Conservation (phyloP, 2,888 invertebrate species). For the Cheilosia vernalis region DNA sequence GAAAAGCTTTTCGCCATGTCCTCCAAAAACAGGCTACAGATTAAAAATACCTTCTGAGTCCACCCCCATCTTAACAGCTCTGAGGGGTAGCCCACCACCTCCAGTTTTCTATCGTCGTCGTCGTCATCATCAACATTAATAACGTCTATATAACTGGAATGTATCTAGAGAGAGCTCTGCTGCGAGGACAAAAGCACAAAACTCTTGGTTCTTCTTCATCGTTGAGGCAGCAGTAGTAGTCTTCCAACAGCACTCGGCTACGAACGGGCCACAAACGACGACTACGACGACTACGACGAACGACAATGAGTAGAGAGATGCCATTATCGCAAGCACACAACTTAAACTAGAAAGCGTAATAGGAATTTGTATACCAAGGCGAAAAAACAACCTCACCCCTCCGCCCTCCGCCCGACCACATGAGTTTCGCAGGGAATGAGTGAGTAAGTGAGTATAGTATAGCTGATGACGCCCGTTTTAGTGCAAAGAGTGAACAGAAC, state of each 20-base stretch:
- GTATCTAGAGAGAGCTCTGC: slow-evolving; percentile 61
- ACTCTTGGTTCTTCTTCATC: slow-evolving; percentile 70
- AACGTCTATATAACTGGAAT: slow-evolving; percentile 67
- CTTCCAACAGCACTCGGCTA: slow-evolving; percentile 69
- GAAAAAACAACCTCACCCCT: slow-evolving; percentile 41
- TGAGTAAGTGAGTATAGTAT: slow-evolving; percentile 52
- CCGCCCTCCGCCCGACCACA: slow-evolving; percentile 15
- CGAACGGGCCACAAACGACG: slow-evolving; percentile 65
- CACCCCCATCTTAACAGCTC: slow-evolving; percentile 26
- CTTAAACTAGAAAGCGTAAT: slow-evolving; percentile 75
- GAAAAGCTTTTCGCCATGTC: slow-evolving; percentile 73
- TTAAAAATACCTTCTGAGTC: slow-evolving; percentile 73
- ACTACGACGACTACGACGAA: slow-evolving; percentile 73
- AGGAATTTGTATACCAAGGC: slow-evolving; percentile 71
- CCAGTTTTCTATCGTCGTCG: slow-evolving; percentile 28
- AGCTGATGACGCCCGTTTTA: slow-evolving; percentile 64
- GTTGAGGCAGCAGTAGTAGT: slow-evolving; percentile 67
- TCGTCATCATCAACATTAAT: slow-evolving; percentile 73
- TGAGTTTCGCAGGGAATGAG: slow-evolving; percentile 30
- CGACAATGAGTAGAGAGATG: slow-evolving; percentile 69
- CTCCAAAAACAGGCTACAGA: slow-evolving; percentile 68
- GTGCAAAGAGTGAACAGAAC: slow-evolving; percentile 53
- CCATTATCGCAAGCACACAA: slow-evolving; percentile 74
- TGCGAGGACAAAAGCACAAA: slow-evolving; percentile 73
- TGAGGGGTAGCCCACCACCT: slow-evolving; percentile 8